These are phyloP conservation scores for Dasypogon diadema DNA, from an alignment of 2,888 invertebrate genomes.

Conservation along the genomic window DNA sequence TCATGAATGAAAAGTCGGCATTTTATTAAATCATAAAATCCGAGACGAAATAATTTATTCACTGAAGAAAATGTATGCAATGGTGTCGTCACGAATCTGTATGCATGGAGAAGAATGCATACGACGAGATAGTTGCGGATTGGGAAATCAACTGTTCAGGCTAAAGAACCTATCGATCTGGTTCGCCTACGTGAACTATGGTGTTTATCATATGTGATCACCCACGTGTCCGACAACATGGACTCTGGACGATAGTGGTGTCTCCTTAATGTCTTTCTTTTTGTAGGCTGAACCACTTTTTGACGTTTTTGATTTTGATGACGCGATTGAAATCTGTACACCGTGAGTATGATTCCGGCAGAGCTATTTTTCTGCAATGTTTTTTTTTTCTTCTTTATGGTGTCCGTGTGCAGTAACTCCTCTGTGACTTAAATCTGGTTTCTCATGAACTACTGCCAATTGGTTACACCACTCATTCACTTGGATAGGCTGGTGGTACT, in stretches of 20 bases:
- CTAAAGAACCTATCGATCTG: constrained; percentile 23
- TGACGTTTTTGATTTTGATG: no score
- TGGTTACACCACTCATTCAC: no score
- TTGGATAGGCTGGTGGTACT: no score
- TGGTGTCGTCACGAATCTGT: constrained; percentile 28
- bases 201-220: constrained; percentile 40
- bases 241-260: background rate
- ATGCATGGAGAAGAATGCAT: background rate
- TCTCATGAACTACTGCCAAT: no score
- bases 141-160: background rate
- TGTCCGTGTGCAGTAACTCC: no score
- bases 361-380: no score
- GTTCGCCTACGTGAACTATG: constrained; percentile 46
- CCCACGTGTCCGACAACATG: constrained; percentile 52
- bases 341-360: no score
- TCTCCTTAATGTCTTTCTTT: no score
- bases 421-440: no score
- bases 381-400: no score
- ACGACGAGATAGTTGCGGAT: background rate
- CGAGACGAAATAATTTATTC: constrained; percentile 30
- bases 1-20: constrained; percentile 39
- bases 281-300: no score
- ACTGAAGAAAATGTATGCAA: constrained; percentile 34
- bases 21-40: constrained; percentile 47
- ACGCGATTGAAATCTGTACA: no score